Evolutionary conservation across 2,113 vertebrate species (phyloP), one percentile per base, ranked within the genome.

Genomic region (Chaenocephalus aceratus): DNA sequence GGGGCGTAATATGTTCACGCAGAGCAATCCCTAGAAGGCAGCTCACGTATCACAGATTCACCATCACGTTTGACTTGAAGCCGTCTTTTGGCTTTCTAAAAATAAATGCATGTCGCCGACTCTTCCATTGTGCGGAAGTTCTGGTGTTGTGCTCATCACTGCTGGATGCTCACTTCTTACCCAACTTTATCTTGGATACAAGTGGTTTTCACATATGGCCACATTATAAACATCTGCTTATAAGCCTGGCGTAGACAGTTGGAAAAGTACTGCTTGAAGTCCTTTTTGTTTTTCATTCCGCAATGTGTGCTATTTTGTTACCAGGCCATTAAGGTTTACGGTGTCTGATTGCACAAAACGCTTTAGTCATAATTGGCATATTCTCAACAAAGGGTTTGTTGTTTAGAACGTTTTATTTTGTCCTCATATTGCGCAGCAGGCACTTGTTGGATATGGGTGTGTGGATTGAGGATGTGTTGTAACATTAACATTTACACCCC

Each of bases 401-500:
- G 30, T 30, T 30, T 30, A 30, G 30, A 30, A 61, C 3, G 5
- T 21, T 36, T 46, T 41, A 63, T 45, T 53, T 3, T 56, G 21
- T 72, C 69, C 53, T 54, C 51, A 67, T 60, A 56, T 30, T 81
- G 15, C 66, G 59, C 72, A 75, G 30, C 23, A 21, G 36, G 7
- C 16, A n/a, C 6, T 30, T 1, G 16, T 21, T 67, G 21, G 41
- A 14, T 63, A 6, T 72, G 36, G 21, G n/a, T 26, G 10, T 57
- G 21, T 82, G 12, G n/a, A 12, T 41, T 44, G 23, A 36, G 4
- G 48, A 30, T 45, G 16, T 45, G n/a, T 18, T 16, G 34, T 12
- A 30, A 57, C 79, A 75, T 83, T 86, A 66, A 75, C 82, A 70
- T 85, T 76, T 44, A 65, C 44, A 66, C 48, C 44, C 75, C 26